Base-by-base conservation (phyloP, 1,140 invertebrate genomes). In the Ceratosolen solmsi region DNA sequence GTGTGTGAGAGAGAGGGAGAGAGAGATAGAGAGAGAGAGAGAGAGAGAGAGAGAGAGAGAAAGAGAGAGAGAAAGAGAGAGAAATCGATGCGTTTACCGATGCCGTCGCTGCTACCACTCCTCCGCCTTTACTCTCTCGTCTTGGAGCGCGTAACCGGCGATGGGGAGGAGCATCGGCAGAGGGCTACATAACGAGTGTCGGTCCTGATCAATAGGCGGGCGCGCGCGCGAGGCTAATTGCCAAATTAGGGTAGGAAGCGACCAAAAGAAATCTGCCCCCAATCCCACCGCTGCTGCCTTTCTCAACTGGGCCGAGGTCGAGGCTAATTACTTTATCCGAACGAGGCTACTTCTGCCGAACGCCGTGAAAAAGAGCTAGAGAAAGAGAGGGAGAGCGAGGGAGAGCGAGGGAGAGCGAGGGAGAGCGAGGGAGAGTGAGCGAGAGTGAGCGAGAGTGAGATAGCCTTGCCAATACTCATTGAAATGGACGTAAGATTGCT, bases 271-370 rank as follows among this genome's bases (percentile, higher is more conserved):
- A 83, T 82, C 46, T 76, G 75, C 79, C 51, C 56, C 41, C n/a
- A n/a, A 22, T 2, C 36, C 13, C 71, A 22, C 17, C 71, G 17
- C 33, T 4, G 20, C 58, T 7, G 25, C 41, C 20, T 41, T 41
- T 7, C 4, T 56, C 51, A 36, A 63, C 74, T 72, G 30, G 60
- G 68, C 72, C 65, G 73, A 87, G 84, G 82, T 84, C 85, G 83
- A 82, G 84, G 84, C 85, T 89, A 89, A 89, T 89, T 89, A 89
- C 87, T 89, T 89, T 86, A 89, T 89, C 83, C 86, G 83, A 84
- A 87, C 74, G 71, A 83, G 82, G 72, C 80, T 82, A 82, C 70
- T 49, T 49, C 15, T 38, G 58, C 38, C n/a, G 22, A 38, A 38
- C 36, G 33, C 38, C 1, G 38, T 2, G 77, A 71, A 2, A 51